phyloP scores from a whole-genome alignment of 92 coral and sea anemone genomes.

The Siderastrea radians region DNA sequence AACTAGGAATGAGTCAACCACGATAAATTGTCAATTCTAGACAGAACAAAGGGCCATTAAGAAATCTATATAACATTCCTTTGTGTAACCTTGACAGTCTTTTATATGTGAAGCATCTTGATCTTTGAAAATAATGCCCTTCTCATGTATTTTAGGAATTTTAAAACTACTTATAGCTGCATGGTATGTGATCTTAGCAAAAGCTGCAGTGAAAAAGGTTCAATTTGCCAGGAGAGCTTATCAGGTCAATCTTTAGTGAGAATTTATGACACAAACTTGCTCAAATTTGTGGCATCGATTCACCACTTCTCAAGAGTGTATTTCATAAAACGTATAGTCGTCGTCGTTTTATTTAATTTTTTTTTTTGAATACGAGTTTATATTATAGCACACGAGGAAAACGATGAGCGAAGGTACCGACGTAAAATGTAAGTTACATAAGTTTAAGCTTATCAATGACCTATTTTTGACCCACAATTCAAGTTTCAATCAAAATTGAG shows the following conservation, averaged over 20 bases:
- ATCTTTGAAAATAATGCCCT: neutral
- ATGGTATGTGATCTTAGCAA: neutral
- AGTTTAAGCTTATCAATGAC: neutral
- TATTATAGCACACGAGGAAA: neutral
- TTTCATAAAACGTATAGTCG: too few relatives aligned
- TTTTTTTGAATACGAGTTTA: too few relatives aligned
- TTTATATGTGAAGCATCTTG: neutral
- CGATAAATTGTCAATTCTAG: neutral
- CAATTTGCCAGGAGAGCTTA: neutral
- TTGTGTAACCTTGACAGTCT: neutral
- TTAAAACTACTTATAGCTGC: neutral
- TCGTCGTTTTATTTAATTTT: too few relatives aligned
- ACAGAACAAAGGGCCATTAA: neutral
- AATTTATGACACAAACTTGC: too few relatives aligned
- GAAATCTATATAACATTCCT: neutral
- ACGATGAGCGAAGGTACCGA: neutral
- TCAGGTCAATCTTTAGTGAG: neutral
- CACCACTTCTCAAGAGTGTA: too few relatives aligned
- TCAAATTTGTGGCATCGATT: too few relatives aligned
- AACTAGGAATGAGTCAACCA: too few relatives aligned
- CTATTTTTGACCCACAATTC: neutral
- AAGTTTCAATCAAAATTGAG: conserved; percentile 1
- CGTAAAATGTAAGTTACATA: neutral
- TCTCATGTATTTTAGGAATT: neutral
- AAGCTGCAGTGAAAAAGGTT: neutral